Evolutionary conservation across 2,797 vertebrate genomes (phyloP), one percentile per base, ranked within the genome.

Genomic region (Dipus sagitta): DNA sequence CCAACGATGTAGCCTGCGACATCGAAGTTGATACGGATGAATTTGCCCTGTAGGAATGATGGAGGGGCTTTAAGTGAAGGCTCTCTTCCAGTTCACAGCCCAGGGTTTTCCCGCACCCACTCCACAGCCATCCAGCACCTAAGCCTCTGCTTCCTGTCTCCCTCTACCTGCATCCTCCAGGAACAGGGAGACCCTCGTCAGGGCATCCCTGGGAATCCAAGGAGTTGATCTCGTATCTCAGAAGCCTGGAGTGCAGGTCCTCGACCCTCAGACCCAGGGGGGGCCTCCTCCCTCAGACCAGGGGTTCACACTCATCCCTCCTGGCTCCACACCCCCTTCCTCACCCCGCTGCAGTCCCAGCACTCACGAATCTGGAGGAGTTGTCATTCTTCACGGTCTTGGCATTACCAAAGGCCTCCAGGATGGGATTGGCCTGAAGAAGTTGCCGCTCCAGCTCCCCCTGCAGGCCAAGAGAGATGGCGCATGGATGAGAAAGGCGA

Each of bases 21-120:
- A 6, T 99, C 99, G 93, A 99, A 99, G 97, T 99, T 99, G 95
- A 99, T 99, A 64, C 99, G 99, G 92, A 99, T 99, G 97, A 99
- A 99, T 98, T 99, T 99, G 86, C 99, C 99, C 99, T 99, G 88
- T 13, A 81, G n/a, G 62, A 52, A 54, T 6, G 28, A 21, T 6
- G 64, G 6, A 15, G 6, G 21, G 20, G 23, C 14, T 62, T 38
- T 24, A 26, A 60, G 2, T 0, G 3, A n/a, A 14, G 42, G 24
- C 18, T 38, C 13, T n/a, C 70, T 23, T 8, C 7, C 7, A 7
- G 28, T 10, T 3, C 2, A 1, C 34, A 47, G 54, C 67, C 30
- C n/a, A 20, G 42, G 12, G 32, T 6, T 34, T 34, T 15, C 67
- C 34, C 64, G 32, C 54, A 14, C 23, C 68, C 30, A 8, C 9